Base-by-base conservation (phyloP, 2,797 vertebrate genomes). In the Muraenolepis orangiensis region DNA sequence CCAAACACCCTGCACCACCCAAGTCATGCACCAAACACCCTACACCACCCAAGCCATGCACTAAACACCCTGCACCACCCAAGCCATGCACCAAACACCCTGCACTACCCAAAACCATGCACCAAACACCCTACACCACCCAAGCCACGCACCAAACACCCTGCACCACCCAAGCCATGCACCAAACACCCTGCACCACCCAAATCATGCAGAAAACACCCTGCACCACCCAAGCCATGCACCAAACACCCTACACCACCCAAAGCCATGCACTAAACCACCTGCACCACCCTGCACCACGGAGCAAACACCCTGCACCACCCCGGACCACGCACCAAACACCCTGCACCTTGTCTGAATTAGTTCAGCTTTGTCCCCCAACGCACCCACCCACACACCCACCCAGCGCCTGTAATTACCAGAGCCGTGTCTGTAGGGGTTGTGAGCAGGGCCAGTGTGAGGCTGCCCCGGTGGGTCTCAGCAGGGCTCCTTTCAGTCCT, bases 401-500 rank as follows among this genome's bases (percentile, higher is more conserved):
- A 20, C 46, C 46, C 84, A 34, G 68, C 83, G 86, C 77, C 88
- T 91, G 88, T 93, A 93, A 93, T 93, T 92, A 91, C 88, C 87
- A 86, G 86, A 87, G 34, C 66, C 74, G 26, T 72, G 89, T 92
- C 84, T 91, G 87, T 92, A 91, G 90, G 88, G 87, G 88, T 57
- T 57, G 87, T 88, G 91, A 91, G 91, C 85, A 72, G 87, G 87
- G 88, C 86, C 70, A 79, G 88, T 89, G 86, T 89, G 87, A 88
- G 88, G 87, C 88, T 87, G 84, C 90, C 89, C 90, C 89, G 82
- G 89, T 90, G 91, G 87, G 88, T 84, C 90, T 82, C 92, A 93
- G 92, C 90, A 70, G 90, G 92, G 86, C 90, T 87, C 88, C 86
- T 93, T 93, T 93, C 90, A 92, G 88, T 80, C 81, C 70, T 87